Evolutionary conservation across 2,888 invertebrate genomes (phyloP).

Genomic region (Xestia ashworthii): DNA sequence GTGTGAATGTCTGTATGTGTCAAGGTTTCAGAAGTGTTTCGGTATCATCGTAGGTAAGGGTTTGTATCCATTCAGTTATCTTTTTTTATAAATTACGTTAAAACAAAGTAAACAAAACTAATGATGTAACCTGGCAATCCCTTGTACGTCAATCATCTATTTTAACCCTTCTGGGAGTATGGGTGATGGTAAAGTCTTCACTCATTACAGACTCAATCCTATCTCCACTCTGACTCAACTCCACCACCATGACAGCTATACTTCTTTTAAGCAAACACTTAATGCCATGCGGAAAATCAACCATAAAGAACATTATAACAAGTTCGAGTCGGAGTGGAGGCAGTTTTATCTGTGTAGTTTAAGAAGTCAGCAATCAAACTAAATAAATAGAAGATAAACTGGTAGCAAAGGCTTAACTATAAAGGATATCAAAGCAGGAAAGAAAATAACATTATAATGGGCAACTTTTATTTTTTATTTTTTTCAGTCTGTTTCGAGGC

Average conservation of each 20-base stretch:
- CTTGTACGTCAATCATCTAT: no score
- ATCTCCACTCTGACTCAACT: background rate
- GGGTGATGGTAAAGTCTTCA: background rate
- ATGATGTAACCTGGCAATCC: no score
- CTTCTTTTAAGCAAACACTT: background rate
- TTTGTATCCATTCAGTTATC: no score
- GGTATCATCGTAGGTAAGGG: no score
- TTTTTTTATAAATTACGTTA: no score
- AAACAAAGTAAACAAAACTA: no score
- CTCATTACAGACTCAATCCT: background rate
- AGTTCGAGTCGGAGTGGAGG: background rate
- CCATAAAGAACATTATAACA: background rate
- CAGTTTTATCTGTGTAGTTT: background rate
- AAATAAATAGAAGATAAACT: background rate
- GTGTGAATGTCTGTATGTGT: no score
- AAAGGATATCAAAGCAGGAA: background rate
- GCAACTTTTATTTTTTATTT: slow-evolving; percentile 45
- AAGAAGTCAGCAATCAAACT: background rate
- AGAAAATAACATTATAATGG: no score
- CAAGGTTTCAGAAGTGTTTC: no score
- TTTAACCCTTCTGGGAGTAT: background rate
- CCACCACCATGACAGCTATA: background rate
- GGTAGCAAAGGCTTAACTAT: background rate
- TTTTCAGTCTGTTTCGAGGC: slow-evolving; percentile 86
- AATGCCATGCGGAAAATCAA: background rate